Conservation (phyloP, 2,888 invertebrate species). For the Apoda limacodes region DNA sequence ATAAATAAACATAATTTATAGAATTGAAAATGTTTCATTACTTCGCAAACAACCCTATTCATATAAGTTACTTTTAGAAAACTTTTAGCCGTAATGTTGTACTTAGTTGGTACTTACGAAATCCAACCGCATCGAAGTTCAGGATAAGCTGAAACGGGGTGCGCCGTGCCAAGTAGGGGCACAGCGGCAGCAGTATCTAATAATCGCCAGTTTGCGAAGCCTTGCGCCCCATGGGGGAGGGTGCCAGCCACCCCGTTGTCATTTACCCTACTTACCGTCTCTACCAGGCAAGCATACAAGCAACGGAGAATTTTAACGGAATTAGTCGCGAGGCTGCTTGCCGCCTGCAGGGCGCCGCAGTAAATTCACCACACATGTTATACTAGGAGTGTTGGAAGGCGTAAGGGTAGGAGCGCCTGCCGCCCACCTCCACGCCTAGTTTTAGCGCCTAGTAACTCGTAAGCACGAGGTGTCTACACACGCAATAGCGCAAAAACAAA, state of each 20-base stretch:
- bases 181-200: neutral
- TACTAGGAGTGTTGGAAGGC: constrained; percentile 25
- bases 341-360: constrained; percentile 65
- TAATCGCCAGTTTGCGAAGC: neutral
- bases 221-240: neutral
- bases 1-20: too few relatives aligned
- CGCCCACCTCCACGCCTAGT: constrained; percentile 52
- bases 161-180: neutral
- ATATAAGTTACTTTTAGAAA: too few relatives aligned
- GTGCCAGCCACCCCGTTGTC: constrained; percentile 22
- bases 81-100: too few relatives aligned
- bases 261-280: constrained; percentile 35
- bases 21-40: too few relatives aligned
- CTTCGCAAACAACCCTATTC: too few relatives aligned
- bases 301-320: constrained; percentile 65
- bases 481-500: constrained; percentile 52
- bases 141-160: neutral
- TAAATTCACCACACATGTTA: constrained; percentile 55
- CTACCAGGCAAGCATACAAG: constrained; percentile 59
- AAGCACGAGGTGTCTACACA: constrained; percentile 48
- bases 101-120: too few relatives aligned
- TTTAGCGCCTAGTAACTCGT: constrained; percentile 53
- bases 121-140: neutral
- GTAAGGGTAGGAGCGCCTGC: constrained; percentile 25
- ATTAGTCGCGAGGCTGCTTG: constrained; percentile 50